phyloP scores from a whole-genome alignment of 1,140 invertebrate species.

The Euborellia annulipes region DNA sequence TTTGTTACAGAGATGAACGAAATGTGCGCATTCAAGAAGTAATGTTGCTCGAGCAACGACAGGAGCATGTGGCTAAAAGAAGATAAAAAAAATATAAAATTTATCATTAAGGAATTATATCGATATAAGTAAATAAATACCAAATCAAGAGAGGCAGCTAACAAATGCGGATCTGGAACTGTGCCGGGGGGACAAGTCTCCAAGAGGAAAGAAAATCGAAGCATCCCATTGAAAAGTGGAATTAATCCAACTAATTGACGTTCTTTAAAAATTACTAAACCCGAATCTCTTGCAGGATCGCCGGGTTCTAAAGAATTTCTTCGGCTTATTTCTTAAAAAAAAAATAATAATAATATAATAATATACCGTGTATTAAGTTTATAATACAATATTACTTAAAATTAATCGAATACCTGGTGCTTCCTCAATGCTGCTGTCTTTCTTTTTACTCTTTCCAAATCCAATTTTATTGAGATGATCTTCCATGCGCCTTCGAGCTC shows the following conservation, averaged over 20 bases:
- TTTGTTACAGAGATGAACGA: constrained; percentile 94
- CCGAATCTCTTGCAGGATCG: constrained; percentile 59
- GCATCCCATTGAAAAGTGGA: constrained; percentile 62
- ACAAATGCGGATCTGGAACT: constrained; percentile 86
- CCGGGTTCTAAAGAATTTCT: constrained; percentile 67
- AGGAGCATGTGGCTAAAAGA: constrained; percentile 80
- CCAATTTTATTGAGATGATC: constrained; percentile 68
- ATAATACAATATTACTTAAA: background rate
- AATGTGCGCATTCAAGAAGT: constrained; percentile 85
- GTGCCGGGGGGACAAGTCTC: constrained; percentile 90
- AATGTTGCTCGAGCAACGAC: constrained; percentile 80
- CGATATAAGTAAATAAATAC: constrained; percentile 34
- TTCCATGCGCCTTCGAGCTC: constrained; percentile 69
- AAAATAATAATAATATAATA: background rate
- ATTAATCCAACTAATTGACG: constrained; percentile 57
- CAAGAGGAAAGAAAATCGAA: constrained; percentile 72
- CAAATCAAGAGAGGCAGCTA: constrained; percentile 89
- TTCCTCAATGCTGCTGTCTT: constrained; percentile 75
- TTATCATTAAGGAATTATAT: background rate
- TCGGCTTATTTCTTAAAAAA: constrained; percentile 51
- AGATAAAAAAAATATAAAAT: background rate
- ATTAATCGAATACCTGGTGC: constrained; percentile 50
- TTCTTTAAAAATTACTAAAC: constrained; percentile 75
- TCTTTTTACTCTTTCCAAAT: constrained; percentile 51
- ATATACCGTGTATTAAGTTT: no score